Base-by-base conservation (phyloP, 2,888 invertebrate species). In the Campaea margaritaria region DNA sequence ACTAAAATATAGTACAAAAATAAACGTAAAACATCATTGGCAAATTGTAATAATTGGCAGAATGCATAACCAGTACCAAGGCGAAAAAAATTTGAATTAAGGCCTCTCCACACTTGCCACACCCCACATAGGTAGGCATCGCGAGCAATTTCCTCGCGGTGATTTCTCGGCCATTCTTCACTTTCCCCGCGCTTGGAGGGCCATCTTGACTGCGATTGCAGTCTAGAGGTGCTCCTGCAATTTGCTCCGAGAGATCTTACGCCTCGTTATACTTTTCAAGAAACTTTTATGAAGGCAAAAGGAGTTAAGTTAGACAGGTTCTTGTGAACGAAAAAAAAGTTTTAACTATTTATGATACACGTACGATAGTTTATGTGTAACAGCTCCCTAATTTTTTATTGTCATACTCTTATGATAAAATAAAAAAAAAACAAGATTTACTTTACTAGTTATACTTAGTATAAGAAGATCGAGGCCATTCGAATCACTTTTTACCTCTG, bases 131-230 rank as follows among this genome's bases (percentile, higher is more conserved):
- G 28, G 47, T 12, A 43, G 58, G 47, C 58, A 38, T 28, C 16
- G 43, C 64, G 44, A 70, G 74, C 79, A 81, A 83, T 82, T 83
- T 80, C 41, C 74, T 62, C 68, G 75, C 74, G 73, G 78, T 81
- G 83, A 87, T 85, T 86, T 81, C 69, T 67, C 73, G 75, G 64
- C 73, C 78, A 79, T 85, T 85, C 86, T 86, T 85, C 83, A 62
- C 61, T 63, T 63, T 46, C 62, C 81, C 74, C 79, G 70, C 68
- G 72, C 74, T 62, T 49, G 62, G 71, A 74, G 75, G 70, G 68
- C 74, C 78, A 73, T 78, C 77, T 73, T 75, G 70, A 65, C 65
- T 58, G 57, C 64, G 68, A 75, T 74, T 76, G 76, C 70, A 54
- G 63, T 63, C 65, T 62, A 21, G 45, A 49, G 45, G 58, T 67